phyloP scores from a whole-genome alignment of 1,140 invertebrate species.

The Drosophila persimilis region DNA sequence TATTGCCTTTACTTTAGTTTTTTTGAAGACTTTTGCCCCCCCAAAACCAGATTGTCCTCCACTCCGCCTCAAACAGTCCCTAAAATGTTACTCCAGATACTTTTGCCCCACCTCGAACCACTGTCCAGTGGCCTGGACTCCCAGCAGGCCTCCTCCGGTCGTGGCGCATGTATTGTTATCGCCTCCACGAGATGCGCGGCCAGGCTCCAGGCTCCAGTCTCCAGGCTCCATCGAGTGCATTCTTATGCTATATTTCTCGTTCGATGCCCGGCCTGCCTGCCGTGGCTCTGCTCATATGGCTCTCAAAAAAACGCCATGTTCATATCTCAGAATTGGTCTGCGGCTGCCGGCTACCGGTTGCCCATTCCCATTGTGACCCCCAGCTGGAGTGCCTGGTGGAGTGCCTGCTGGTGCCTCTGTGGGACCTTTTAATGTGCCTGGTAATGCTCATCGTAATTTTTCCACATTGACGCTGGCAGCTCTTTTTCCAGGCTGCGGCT shows the following conservation, averaged over 20 bases:
- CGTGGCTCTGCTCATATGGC: slow-evolving; percentile 51
- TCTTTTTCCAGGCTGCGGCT: slow-evolving; percentile 29
- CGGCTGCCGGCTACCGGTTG: slow-evolving; percentile 53
- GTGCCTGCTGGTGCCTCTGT: slow-evolving; percentile 8
- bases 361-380: slow-evolving; percentile 59
- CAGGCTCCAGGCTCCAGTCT: neutral
- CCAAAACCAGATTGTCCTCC: no score
- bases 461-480: slow-evolving; percentile 74
- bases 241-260: slow-evolving; percentile 63
- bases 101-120: neutral
- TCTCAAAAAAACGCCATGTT: slow-evolving; percentile 64
- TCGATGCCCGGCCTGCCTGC: slow-evolving; percentile 24
- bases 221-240: slow-evolving; percentile 34
- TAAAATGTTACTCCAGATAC: no score
- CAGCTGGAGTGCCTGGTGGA: no score
- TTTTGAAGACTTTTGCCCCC: no score
- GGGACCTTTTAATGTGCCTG: slow-evolving; percentile 77
- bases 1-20: no score
- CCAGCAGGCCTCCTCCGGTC: slow-evolving; percentile 33
- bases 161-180: slow-evolving; percentile 78
- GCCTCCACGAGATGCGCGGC: slow-evolving; percentile 45
- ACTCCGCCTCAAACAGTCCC: no score
- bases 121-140: slow-evolving; percentile 13
- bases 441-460: slow-evolving; percentile 83
- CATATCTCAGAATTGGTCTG: slow-evolving; percentile 80